Evolutionary conservation across 2,113 vertebrate species (phyloP).

Genomic region (Cricetomys ansorgei): DNA sequence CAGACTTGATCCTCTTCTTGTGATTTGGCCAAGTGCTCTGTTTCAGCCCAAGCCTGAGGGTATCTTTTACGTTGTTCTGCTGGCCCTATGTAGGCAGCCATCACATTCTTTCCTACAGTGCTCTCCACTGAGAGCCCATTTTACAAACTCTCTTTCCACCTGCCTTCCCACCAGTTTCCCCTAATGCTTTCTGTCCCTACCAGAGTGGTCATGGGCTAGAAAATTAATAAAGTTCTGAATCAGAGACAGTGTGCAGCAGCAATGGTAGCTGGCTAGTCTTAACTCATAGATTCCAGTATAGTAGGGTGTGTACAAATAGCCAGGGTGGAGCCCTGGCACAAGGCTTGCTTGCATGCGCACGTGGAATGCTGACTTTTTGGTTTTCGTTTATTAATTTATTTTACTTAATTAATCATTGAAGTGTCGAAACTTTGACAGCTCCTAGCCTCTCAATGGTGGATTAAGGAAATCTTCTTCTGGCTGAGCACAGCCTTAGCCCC

Average conservation of each 20-base stretch:
- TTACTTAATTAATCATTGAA: not conserved
- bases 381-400: not conserved
- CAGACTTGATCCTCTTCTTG: not conserved
- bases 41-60: not conserved
- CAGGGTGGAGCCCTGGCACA: fast-evolving
- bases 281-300: not conserved
- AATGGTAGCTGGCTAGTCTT: not conserved
- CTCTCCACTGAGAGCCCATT: slow-evolving; percentile 41
- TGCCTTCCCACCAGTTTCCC: slow-evolving; percentile 54
- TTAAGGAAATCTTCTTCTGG: not conserved
- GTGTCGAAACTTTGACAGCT: not conserved
- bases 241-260: not conserved
- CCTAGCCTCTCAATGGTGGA: not conserved
- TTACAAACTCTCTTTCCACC: slow-evolving; percentile 34
- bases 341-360: too few relatives aligned
- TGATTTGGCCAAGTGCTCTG: not conserved
- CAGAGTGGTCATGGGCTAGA: slow-evolving; percentile 20
- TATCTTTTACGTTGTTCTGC: not conserved
- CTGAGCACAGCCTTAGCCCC: not conserved
- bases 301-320: not conserved
- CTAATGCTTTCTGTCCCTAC: not conserved
- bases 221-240: slow-evolving; percentile 59
- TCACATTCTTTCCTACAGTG: not conserved
- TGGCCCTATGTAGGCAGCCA: not conserved
- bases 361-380: not conserved